Conservation (phyloP, 1,140 invertebrate genomes). For the Cotesia glomerata region DNA sequence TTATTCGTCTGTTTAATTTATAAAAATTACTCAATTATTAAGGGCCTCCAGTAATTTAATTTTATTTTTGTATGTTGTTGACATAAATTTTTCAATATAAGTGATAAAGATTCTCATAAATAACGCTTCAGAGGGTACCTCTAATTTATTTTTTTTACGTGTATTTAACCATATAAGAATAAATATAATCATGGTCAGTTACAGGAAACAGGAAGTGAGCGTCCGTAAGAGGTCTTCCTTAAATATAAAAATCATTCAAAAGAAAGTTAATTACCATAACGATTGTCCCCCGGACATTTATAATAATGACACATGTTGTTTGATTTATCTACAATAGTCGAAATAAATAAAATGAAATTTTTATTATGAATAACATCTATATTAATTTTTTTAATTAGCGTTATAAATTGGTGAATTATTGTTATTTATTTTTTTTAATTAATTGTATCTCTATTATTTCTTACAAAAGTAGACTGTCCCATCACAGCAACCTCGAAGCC, state of each 20-base stretch:
- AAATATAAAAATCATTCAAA: neutral
- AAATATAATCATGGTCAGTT: neutral
- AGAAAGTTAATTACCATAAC: neutral
- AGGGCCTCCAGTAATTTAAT: neutral
- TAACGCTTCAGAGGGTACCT: neutral
- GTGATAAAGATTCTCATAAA: neutral
- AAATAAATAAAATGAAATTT: neutral
- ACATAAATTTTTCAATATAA: neutral
- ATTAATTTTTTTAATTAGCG: neutral
- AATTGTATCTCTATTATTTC: too few relatives aligned
- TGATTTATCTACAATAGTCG: neutral
- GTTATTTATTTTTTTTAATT: too few relatives aligned
- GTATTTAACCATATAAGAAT: neutral
- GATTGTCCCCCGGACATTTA: neutral
- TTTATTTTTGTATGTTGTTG: neutral
- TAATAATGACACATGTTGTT: neutral
- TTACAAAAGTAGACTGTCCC: neutral
- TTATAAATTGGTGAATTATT: too few relatives aligned
- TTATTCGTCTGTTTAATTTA: too few relatives aligned
- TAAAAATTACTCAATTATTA: too few relatives aligned
- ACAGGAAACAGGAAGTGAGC: slow-evolving; percentile 3
- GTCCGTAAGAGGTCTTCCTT: slow-evolving; percentile 10
- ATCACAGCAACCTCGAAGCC: neutral
- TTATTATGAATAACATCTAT: neutral
- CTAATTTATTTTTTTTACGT: neutral